A percentile compares a stretch with the other conserved stretches of the same genome.
phyloP scores from a whole-genome alignment of 2,113 vertebrate genomes.

The Candoia aspera region DNA sequence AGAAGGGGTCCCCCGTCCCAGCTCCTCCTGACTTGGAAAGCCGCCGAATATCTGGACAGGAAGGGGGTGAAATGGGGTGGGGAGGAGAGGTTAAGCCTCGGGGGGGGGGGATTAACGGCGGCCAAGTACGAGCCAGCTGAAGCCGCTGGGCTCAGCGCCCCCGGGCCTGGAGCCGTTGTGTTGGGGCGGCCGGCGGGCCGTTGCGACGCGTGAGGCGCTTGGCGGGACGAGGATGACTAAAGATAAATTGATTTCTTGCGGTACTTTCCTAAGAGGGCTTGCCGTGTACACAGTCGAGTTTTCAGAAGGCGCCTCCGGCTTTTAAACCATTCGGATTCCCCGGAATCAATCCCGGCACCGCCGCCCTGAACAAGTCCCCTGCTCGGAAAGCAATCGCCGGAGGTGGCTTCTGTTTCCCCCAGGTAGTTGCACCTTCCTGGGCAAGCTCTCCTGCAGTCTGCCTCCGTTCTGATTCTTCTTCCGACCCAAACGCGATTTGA shows the following conservation, averaged over 20 bases:
- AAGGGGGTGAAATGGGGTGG: neutral
- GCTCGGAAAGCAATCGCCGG: neutral
- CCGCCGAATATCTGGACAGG: slow-evolving; percentile 48
- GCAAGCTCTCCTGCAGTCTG: neutral
- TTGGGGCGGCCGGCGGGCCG: neutral
- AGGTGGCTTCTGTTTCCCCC: neutral
- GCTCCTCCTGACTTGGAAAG: slow-evolving; percentile 44
- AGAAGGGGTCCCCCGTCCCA: slow-evolving; percentile 54
- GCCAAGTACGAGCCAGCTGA: slow-evolving; percentile 33
- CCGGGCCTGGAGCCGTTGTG: neutral
- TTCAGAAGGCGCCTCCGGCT: neutral
- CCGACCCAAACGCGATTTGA: neutral
- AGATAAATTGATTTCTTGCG: neutral
- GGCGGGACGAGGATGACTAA: neutral
- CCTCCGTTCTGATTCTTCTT: neutral
- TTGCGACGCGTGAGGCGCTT: neutral
- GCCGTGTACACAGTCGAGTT: neutral
- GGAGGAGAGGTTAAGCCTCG: slow-evolving; percentile 9
- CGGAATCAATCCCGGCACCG: neutral
- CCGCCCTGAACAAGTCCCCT: neutral
- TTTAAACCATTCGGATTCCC: neutral
- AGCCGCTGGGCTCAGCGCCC: neutral
- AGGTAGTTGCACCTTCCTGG: neutral
- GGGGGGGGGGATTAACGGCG: slow-evolving; percentile 39
- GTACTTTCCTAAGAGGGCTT: neutral